A percentile compares a stretch with the other conserved stretches of the same genome.
These are phyloP conservation scores for Oreamnos americanus DNA, from an alignment of 2,113 vertebrate genomes.

Conservation along the genomic window DNA sequence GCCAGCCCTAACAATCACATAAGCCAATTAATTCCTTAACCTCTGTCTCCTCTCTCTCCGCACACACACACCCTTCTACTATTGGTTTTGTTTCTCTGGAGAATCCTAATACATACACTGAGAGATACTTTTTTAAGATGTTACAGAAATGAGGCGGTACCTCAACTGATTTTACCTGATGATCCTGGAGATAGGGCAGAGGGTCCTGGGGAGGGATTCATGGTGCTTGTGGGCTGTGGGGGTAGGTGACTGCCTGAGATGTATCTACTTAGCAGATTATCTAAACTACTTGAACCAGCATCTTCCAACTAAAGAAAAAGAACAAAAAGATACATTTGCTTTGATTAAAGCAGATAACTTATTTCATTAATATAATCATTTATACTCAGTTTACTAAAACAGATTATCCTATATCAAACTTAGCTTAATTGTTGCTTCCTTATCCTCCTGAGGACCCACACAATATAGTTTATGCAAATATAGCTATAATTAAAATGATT, in stretches of 20 bases:
- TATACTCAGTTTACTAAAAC: neutral
- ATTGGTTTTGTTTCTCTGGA: neutral
- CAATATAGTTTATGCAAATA: neutral
- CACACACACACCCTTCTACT: neutral
- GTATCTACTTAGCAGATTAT: slow-evolving; percentile 92
- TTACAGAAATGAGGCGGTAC: slow-evolving; percentile 11
- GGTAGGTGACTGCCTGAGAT: slow-evolving; percentile 93
- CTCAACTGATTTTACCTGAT: slow-evolving; percentile 86
- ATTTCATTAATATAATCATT: slow-evolving; percentile 4
- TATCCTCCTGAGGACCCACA: neutral
- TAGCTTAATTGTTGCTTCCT: neutral
- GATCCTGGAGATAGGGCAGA: slow-evolving; percentile 96
- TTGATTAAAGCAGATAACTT: slow-evolving; percentile 46
- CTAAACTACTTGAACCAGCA: slow-evolving; percentile 94
- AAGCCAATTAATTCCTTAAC: neutral
- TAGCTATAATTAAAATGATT: neutral
- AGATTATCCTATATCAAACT: neutral
- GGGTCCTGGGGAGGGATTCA: slow-evolving; percentile 95
- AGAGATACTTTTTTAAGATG: neutral
- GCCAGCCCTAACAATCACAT: neutral
- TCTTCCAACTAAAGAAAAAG: slow-evolving; percentile 90
- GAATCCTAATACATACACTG: neutral
- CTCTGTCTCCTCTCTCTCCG: neutral
- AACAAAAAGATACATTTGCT: slow-evolving; percentile 46
- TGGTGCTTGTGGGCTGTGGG: slow-evolving; percentile 86